Evolutionary conservation across 30 jellyfish, hydroid and myxozoan genomes (phyloP).

Genomic region (Aurelia sp.): DNA sequence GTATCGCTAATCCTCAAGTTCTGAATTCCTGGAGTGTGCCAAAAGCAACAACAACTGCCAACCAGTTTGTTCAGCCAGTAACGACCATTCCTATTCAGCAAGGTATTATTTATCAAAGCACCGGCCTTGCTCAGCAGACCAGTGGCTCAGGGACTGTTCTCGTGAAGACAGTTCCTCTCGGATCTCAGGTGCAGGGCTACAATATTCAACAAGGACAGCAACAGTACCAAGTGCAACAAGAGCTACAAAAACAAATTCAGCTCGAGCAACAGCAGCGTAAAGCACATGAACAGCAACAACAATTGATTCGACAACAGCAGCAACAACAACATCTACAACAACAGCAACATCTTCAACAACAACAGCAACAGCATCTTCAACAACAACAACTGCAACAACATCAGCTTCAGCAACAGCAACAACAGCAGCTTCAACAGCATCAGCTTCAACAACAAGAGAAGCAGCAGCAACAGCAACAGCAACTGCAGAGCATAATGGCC

Average conservation of each 20-base stretch:
- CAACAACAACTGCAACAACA: not conserved
- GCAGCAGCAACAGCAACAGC: not conserved
- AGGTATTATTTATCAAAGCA: not conserved
- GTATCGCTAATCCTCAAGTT: constrained; percentile 9
- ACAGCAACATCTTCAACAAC: constrained; percentile 12
- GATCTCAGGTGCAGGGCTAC: constrained; percentile 1
- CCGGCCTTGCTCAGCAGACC: constrained; percentile 6
- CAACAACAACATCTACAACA: constrained; percentile 30
- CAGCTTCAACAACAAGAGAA: not conserved
- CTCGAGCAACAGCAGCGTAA: not conserved
- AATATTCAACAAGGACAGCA: not conserved
- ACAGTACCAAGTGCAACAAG: not conserved
- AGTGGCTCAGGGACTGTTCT: constrained; percentile 18
- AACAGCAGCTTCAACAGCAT: not conserved
- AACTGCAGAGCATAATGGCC: not conserved
- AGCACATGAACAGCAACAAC: constrained; percentile 6
- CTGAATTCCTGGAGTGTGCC: constrained; percentile 38
- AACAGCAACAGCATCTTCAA: constrained; percentile 5
- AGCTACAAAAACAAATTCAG: not conserved
- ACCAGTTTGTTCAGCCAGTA: not conserved
- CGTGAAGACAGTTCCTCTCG: not conserved
- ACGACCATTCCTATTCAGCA: constrained; percentile 7
- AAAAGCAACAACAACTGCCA: constrained; percentile 22
- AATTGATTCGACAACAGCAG: not conserved
- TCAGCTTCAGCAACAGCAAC: not conserved